Conservation (phyloP, 1,140 invertebrate species). For the Asobara japonica region DNA sequence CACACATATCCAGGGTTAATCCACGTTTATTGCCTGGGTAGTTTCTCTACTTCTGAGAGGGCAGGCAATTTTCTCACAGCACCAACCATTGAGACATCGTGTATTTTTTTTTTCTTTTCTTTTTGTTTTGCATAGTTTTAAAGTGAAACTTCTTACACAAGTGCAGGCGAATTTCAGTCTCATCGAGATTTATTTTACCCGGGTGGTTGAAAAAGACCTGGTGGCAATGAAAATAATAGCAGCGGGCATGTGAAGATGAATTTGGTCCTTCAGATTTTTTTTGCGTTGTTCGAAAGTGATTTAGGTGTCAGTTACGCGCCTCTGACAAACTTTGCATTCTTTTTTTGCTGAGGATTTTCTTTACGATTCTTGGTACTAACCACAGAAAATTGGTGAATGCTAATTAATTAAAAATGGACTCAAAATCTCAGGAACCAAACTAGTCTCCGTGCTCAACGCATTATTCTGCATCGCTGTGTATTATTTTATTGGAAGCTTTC, state of each 20-base stretch:
- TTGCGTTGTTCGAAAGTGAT: neutral
- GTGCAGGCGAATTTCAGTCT: too few species aligned
- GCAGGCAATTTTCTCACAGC: conserved; percentile 65
- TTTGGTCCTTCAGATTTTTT: too few species aligned
- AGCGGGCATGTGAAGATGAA: too few species aligned
- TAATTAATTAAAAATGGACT: too few species aligned
- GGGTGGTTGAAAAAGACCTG: too few species aligned
- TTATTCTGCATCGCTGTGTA: too few species aligned
- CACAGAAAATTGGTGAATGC: too few species aligned
- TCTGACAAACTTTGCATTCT: neutral
- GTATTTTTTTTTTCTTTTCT: conserved; percentile 49
- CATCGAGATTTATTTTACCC: too few species aligned
- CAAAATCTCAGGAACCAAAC: too few species aligned
- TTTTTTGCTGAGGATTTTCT: neutral
- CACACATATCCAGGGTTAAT: conserved; percentile 69
- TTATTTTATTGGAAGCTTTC: too few species aligned
- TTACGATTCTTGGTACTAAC: neutral
- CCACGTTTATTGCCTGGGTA: conserved; percentile 64
- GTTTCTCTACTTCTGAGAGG: conserved; percentile 64
- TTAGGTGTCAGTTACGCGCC: neutral
- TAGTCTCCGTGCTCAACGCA: too few species aligned
- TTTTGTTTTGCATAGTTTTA: conserved; percentile 26
- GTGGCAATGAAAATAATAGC: too few species aligned
- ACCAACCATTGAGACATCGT: conserved; percentile 59
- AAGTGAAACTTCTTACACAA: neutral